Conservation (phyloP, 2,797 vertebrate genomes). For the Dendrocincla fuliginosa region DNA sequence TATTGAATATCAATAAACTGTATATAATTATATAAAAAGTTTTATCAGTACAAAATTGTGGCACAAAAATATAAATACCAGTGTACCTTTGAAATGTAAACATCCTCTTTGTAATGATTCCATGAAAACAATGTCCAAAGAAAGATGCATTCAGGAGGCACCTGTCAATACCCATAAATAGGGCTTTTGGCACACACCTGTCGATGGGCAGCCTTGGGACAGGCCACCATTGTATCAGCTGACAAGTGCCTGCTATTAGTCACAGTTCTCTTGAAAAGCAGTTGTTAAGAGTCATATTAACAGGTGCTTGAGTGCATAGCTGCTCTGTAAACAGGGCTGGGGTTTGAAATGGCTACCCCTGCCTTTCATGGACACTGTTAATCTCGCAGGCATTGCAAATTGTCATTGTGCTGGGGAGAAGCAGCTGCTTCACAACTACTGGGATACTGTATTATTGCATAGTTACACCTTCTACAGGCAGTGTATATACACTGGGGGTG, state of each 20-base stretch:
- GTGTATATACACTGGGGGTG: constrained; percentile 51
- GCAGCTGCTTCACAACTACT: constrained; percentile 73
- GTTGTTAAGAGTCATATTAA: constrained; percentile 81
- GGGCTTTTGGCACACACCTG: constrained; percentile 75
- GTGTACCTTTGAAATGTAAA: constrained; percentile 89
- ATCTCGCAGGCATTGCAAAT: constrained; percentile 73
- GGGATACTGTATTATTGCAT: constrained; percentile 76
- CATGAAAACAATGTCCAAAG: constrained; percentile 73
- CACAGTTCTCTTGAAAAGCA: constrained; percentile 78
- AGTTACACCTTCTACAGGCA: constrained; percentile 73
- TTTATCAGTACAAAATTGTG: constrained; percentile 82
- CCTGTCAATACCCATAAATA: constrained; percentile 80
- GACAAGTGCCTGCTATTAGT: constrained; percentile 82
- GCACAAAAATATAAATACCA: constrained; percentile 86
- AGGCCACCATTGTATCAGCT: constrained; percentile 73
- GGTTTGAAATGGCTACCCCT: constrained; percentile 72
- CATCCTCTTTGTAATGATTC: constrained; percentile 78
- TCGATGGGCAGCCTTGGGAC: constrained; percentile 63
- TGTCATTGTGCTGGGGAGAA: constrained; percentile 73
- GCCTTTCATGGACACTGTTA: constrained; percentile 75
- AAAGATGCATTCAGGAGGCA: constrained; percentile 77
- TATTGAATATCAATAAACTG: constrained; percentile 87
- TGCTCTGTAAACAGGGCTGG: constrained; percentile 78
- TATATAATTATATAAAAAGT: constrained; percentile 83
- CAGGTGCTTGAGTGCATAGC: constrained; percentile 80